phyloP scores from a whole-genome alignment of 2,113 vertebrate genomes.

The Saccopteryx bilineata region DNA sequence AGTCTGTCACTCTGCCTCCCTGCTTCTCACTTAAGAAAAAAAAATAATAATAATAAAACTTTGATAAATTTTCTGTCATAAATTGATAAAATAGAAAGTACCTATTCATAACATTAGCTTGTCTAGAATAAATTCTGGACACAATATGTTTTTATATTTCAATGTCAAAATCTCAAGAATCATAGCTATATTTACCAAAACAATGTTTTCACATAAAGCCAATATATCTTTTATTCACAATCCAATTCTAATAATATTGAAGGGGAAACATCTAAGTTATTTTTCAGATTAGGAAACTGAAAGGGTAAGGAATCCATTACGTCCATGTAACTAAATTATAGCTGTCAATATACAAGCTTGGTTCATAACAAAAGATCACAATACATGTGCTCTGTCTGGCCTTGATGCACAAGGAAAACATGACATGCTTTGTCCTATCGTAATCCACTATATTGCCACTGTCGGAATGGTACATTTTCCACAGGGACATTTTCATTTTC shows the following conservation, averaged over 20 bases:
- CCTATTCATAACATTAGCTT: constrained; percentile 15
- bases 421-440: background rate
- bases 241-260: constrained; percentile 9
- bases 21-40: too few relatives aligned
- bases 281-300: background rate
- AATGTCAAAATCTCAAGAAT: constrained; percentile 47
- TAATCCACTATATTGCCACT: background rate
- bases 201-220: background rate
- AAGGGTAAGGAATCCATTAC: constrained; percentile 29
- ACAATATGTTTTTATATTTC: background rate
- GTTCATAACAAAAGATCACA: background rate
- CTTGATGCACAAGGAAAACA: background rate
- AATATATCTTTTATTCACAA: constrained; percentile 47
- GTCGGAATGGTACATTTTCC: background rate
- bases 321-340: constrained; percentile 30
- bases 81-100: background rate
- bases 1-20: too few relatives aligned
- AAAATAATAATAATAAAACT: constrained; percentile 38
- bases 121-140: background rate
- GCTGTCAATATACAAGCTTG: constrained; percentile 9
- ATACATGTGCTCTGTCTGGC: background rate
- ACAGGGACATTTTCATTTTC: constrained; percentile 38
- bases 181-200: constrained; percentile 24
- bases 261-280: constrained; percentile 6
- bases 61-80: constrained; percentile 14